Percentiles rank a stretch among this genome's conserved stretches.
Conservation (phyloP, 1,140 invertebrate genomes). For the Lepidurus packardi region DNA sequence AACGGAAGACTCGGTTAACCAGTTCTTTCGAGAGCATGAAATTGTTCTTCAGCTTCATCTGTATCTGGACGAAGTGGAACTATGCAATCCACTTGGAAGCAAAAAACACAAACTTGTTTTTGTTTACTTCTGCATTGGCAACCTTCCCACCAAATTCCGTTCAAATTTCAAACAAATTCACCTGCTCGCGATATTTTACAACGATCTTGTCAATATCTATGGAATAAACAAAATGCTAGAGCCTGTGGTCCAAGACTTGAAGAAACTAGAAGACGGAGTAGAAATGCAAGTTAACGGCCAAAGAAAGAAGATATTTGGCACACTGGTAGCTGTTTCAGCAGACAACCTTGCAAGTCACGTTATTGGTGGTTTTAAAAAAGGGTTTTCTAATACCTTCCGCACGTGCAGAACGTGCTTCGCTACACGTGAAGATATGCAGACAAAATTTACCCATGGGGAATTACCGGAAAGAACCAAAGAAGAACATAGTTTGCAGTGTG, state of each 20-base stretch:
- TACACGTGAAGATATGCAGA: not conserved
- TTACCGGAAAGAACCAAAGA: not conserved
- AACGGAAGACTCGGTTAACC: not conserved
- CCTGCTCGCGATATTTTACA: slow-evolving; percentile 6
- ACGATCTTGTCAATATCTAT: not conserved
- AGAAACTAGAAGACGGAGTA: slow-evolving; percentile 12
- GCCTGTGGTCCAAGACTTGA: slow-evolving; percentile 28
- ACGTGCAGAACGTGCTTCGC: slow-evolving; percentile 24
- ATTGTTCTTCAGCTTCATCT: too few relatives aligned
- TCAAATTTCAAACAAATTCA: slow-evolving; percentile 19
- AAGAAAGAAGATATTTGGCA: not conserved
- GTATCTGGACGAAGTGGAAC: slow-evolving; percentile 26
- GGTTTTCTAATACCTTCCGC: not conserved
- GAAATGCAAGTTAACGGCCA: not conserved
- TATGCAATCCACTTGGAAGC: not conserved
- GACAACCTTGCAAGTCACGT: slow-evolving; percentile 23
- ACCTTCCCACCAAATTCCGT: not conserved
- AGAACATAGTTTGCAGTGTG: not conserved
- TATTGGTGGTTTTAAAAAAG: slow-evolving; percentile 4
- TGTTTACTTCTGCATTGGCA: slow-evolving; percentile 26
- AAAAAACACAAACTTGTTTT: slow-evolving; percentile 28
- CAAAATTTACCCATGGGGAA: not conserved
- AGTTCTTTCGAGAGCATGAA: not conserved
- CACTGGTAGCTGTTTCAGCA: not conserved
- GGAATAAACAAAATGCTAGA: not conserved